phyloP scores from a whole-genome alignment of 2,797 vertebrate species.

The Lutjanus argentimaculatus region DNA sequence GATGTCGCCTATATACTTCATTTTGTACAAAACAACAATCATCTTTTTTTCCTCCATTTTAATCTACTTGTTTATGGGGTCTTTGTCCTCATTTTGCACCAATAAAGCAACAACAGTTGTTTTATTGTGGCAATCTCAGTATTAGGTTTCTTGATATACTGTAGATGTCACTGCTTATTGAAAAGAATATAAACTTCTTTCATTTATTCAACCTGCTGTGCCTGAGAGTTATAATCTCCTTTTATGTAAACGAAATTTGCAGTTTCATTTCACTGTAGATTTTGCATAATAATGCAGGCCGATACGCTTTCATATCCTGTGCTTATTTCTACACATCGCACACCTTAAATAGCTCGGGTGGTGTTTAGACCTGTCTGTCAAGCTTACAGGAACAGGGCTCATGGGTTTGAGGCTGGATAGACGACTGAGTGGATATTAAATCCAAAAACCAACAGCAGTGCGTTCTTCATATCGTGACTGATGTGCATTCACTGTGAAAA shows the following conservation, averaged over 20 bases:
- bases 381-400: constrained; percentile 41
- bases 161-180: not conserved
- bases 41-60: not conserved
- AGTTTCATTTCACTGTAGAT: constrained; percentile 45
- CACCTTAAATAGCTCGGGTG: constrained; percentile 47
- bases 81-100: constrained; percentile 6
- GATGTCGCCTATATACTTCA: not conserved
- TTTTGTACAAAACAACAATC: not conserved
- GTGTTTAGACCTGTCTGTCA: constrained; percentile 54
- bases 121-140: constrained; percentile 3
- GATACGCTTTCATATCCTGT: constrained; percentile 65
- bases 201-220: constrained; percentile 26
- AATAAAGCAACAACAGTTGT: not conserved
- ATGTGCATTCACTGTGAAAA: constrained; percentile 31
- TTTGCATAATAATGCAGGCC: constrained; percentile 41
- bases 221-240: constrained; percentile 21
- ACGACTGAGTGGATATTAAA: constrained; percentile 50
- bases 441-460: constrained; percentile 19
- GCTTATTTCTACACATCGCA: constrained; percentile 36
- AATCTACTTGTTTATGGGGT: not conserved
- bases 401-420: constrained; percentile 27
- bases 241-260: constrained; percentile 27
- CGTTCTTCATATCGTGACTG: constrained; percentile 30
- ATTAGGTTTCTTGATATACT: constrained; percentile 4
- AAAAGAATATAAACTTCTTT: constrained; percentile 13